phyloP scores from a whole-genome alignment of 2,113 vertebrate genomes.

The Oriolus oriolus region DNA sequence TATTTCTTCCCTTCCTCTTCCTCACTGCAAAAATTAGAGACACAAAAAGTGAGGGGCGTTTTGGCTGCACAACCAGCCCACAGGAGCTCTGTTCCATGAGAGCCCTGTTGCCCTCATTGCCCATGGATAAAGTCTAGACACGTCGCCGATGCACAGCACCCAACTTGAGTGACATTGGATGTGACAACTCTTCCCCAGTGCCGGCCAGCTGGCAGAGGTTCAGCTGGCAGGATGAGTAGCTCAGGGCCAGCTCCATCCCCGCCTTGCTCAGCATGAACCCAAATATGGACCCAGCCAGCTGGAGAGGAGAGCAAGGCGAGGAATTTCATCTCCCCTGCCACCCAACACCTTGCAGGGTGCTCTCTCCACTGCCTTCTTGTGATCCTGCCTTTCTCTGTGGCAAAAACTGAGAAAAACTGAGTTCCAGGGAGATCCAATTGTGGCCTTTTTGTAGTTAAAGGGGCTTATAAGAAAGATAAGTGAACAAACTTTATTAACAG shows the following conservation, averaged over 20 bases:
- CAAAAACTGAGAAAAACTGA: not conserved
- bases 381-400: not conserved
- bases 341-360: fast-evolving
- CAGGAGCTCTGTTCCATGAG: not conserved
- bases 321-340: fast-evolving
- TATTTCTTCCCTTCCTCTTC: not conserved
- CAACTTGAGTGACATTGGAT: not conserved
- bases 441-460: not conserved
- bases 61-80: not conserved
- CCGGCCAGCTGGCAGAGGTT: not conserved
- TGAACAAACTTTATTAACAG: not conserved
- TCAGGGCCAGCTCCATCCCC: not conserved
- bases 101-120: not conserved
- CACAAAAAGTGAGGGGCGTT: not conserved
- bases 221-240: not conserved
- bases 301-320: not conserved
- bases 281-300: not conserved
- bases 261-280: not conserved
- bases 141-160: fast-evolving
- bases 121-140: not conserved
- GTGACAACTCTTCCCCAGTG: not conserved
- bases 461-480: not conserved
- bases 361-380: not conserved
- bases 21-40: not conserved
- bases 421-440: not conserved